Evolutionary conservation across 2,888 invertebrate genomes (phyloP).

Genomic region (Microctonus aethiopoides): DNA sequence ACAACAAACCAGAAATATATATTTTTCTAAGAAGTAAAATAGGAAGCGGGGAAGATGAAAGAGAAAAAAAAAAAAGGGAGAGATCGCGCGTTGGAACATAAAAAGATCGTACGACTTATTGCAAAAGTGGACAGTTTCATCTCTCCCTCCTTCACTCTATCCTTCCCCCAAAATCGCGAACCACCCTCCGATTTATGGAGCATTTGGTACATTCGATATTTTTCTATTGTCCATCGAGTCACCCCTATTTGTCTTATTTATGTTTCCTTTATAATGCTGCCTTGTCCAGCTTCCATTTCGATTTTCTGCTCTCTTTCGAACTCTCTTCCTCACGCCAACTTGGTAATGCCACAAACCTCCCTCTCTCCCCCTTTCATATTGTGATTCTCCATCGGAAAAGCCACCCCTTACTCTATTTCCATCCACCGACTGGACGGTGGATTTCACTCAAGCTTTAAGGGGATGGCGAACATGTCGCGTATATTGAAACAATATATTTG

Average conservation of each 20-base stretch:
- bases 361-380: slow-evolving; percentile 34
- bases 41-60: slow-evolving; percentile 13
- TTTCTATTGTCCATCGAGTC: slow-evolving; percentile 64
- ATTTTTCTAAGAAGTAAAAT: slow-evolving; percentile 24
- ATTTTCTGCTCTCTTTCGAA: background rate
- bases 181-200: slow-evolving; percentile 63
- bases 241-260: slow-evolving; percentile 66
- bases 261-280: slow-evolving; percentile 62
- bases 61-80: slow-evolving; percentile 52
- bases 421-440: slow-evolving; percentile 44
- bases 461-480: slow-evolving; percentile 54
- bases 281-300: slow-evolving; percentile 36
- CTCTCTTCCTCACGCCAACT: background rate
- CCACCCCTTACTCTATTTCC: slow-evolving; percentile 2
- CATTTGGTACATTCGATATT: slow-evolving; percentile 66
- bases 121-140: slow-evolving; percentile 41
- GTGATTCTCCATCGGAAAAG: slow-evolving; percentile 28
- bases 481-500: slow-evolving; percentile 60
- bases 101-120: slow-evolving; percentile 63
- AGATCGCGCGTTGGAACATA: slow-evolving; percentile 63
- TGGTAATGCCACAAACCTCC: slow-evolving; percentile 20
- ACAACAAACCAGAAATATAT: background rate
- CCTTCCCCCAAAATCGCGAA: slow-evolving; percentile 28
- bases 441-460: slow-evolving; percentile 56
- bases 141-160: slow-evolving; percentile 24